Conservation (phyloP, 2,888 invertebrate species). For the Leptopterna dolabrata region DNA sequence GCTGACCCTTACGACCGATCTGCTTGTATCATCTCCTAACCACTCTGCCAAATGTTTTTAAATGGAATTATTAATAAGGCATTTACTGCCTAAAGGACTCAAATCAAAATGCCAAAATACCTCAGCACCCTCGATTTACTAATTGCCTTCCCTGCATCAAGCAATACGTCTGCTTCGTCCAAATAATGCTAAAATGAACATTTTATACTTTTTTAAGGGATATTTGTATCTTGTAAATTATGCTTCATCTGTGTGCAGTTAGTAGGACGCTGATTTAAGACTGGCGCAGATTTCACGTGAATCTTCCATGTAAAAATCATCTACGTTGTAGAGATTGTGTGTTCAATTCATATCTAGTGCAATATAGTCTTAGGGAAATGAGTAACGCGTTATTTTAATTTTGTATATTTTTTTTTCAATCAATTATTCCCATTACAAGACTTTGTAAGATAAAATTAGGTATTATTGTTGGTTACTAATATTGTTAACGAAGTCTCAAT, state of each 20-base stretch:
- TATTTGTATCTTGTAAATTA: neutral
- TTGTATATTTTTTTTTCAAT: neutral
- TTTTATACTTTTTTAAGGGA: conserved; percentile 20
- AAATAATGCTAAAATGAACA: conserved; percentile 15
- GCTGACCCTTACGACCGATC: conserved; percentile 38
- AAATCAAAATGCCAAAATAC: conserved; percentile 36
- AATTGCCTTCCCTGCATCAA: conserved; percentile 9
- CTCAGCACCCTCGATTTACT: neutral
- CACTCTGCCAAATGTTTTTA: neutral
- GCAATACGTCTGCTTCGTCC: conserved; percentile 34
- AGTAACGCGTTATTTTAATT: neutral
- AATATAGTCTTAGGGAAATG: neutral
- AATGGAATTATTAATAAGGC: neutral
- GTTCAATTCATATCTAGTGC: conserved; percentile 7
- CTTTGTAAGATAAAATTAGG: neutral
- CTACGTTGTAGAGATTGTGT: conserved; percentile 3
- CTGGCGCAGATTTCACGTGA: neutral
- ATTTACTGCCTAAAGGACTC: neutral
- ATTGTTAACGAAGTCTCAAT: too few species aligned
- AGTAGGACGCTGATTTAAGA: neutral
- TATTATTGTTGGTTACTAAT: neutral
- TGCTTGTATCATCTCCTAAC: conserved; percentile 29
- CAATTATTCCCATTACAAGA: neutral
- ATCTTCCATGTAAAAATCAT: neutral
- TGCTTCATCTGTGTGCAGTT: neutral